phyloP scores from a whole-genome alignment of 2,113 vertebrate genomes.

The Pitta sordida region DNA sequence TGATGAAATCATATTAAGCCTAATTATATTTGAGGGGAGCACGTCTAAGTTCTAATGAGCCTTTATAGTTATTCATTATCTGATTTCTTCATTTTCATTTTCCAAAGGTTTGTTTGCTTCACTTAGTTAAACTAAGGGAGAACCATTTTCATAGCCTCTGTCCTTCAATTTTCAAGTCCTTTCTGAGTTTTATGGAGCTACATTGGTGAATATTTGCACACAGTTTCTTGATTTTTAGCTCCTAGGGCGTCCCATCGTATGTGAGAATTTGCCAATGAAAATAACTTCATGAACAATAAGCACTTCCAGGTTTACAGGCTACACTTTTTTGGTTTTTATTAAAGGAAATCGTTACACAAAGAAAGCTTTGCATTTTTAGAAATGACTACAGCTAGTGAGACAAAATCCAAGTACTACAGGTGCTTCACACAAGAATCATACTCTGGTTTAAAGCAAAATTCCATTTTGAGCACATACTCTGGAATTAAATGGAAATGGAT shows the following conservation, averaged over 20 bases:
- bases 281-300: background rate
- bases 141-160: background rate
- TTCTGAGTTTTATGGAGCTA: background rate
- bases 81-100: slow-evolving; percentile 30
- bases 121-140: background rate
- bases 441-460: background rate
- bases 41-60: slow-evolving; percentile 23
- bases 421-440: background rate
- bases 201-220: background rate
- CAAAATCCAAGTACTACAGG: background rate
- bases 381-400: background rate
- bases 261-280: background rate
- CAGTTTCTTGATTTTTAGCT: background rate
- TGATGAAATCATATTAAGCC: slow-evolving; percentile 46
- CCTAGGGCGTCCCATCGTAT: background rate
- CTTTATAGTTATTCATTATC: slow-evolving; percentile 25
- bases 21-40: slow-evolving; percentile 26
- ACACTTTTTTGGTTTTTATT: background rate
- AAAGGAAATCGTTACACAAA: background rate
- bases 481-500: background rate
- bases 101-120: slow-evolving; percentile 18
- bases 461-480: background rate
- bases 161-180: background rate
- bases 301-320: background rate
- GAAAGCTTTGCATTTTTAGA: background rate